phyloP scores from a whole-genome alignment of 2,113 vertebrate species.

The Tenebrosternarchus preto region DNA sequence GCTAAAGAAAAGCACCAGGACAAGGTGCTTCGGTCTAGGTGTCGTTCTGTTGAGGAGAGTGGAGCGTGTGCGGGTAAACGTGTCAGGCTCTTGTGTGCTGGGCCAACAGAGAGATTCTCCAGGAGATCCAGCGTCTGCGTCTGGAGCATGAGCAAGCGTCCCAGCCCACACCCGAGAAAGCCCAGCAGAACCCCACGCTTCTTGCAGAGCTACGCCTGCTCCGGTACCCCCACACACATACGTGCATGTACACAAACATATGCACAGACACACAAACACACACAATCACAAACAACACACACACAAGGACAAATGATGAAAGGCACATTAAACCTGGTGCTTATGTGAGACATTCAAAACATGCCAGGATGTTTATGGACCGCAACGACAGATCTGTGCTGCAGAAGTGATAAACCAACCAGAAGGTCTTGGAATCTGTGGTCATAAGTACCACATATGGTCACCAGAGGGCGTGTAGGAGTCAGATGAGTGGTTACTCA shows the following conservation, averaged over 20 bases:
- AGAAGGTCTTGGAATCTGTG: neutral
- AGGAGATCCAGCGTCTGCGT: constrained; percentile 91
- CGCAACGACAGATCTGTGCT: neutral
- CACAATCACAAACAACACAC: neutral
- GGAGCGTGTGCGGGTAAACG: neutral
- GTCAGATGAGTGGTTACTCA: constrained; percentile 11
- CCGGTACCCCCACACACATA: constrained; percentile 71
- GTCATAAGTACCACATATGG: constrained; percentile 44
- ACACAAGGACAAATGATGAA: no score
- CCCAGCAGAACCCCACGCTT: constrained; percentile 91
- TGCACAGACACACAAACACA: neutral
- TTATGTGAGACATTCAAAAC: no score
- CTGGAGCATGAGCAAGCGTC: constrained; percentile 94
- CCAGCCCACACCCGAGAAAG: constrained; percentile 92
- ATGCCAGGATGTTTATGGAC: no score
- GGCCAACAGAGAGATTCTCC: constrained; percentile 85
- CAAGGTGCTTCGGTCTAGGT: neutral
- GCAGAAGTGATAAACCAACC: neutral
- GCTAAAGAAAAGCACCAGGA: neutral
- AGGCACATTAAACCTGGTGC: no score
- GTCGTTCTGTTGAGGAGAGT: neutral
- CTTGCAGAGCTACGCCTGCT: constrained; percentile 89
- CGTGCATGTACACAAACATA: neutral
- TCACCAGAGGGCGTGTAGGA: constrained; percentile 63
- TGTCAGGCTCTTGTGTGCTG: neutral